Base-by-base conservation (phyloP, 2,888 invertebrate species). In the Oxyteleia sp. region DNA sequence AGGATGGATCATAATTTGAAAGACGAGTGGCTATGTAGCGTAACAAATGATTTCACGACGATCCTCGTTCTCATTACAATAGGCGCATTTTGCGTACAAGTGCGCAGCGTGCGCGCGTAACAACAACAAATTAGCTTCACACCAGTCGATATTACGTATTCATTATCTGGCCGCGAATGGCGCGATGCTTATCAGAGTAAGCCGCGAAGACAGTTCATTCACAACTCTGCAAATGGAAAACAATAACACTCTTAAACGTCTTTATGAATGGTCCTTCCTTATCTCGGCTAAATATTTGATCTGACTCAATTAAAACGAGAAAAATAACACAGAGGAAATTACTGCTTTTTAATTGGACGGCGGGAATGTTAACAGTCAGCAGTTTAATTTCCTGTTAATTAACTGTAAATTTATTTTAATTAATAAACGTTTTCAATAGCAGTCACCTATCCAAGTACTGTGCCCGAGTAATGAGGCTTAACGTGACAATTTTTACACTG, bases 1-100 rank as follows among this genome's bases (percentile, higher is more conserved):
- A n/a, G n/a, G n/a, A n/a, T 26, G 26, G 47, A 80, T 71, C 32
- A 29, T 68, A 35, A 61, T 78, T 72, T 23, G 53, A 61, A 47
- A 51, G 64, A 72, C 38, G 79, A 61, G 47, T 32, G 68, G 47
- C 68, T 69, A 68, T 35, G 59, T 61, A 69, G 78, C 83, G 78
- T 83, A 69, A 83, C 78, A 69, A 79, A 82, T 72, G 51, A 68
- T 80, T 80, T 61, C 61, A 80, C 80, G 80, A 72, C 72, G 79
- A 80, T 80, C 57, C 49, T 51, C 57, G 59, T 72, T 64, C 80
- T 61, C 72, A 66, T 72, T 80, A 72, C 66, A 66, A 72, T 79
- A 64, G 23, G 43, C 71, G n/a, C 69, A 13, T 47, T 55, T 69
- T 55, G 29, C 57, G 49, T 57, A 64, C 51, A 47, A 53, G 63